Conservation (phyloP, 2,797 vertebrate species). For the Microtus obscurus region DNA sequence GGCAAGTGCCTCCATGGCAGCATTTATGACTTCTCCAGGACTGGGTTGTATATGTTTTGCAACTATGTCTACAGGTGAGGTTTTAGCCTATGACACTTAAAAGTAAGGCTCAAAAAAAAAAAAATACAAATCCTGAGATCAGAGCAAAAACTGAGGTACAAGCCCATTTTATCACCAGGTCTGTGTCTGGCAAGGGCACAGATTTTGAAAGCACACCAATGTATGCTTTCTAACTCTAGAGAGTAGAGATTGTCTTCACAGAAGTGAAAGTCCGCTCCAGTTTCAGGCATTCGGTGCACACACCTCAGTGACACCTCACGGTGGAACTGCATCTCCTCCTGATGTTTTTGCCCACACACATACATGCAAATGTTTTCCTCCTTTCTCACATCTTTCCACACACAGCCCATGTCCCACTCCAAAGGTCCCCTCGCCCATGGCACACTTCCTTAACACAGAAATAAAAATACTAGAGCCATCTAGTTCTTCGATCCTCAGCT, state of each 20-base stretch:
- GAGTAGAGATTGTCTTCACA: slow-evolving; percentile 47
- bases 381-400: neutral
- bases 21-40: neutral
- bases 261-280: slow-evolving; percentile 21
- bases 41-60: neutral
- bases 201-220: slow-evolving; percentile 55
- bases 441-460: slow-evolving; percentile 24
- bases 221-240: slow-evolving; percentile 37
- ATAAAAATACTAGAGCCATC: slow-evolving; percentile 32
- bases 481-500: neutral
- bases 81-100: slow-evolving; percentile 28
- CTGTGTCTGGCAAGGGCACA: neutral
- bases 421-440: neutral
- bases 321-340: neutral
- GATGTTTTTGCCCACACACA: neutral
- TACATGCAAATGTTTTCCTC: neutral
- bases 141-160: slow-evolving; percentile 21
- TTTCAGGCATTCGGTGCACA: neutral
- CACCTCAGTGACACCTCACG: slow-evolving; percentile 2
- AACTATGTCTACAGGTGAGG: neutral
- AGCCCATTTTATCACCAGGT: slow-evolving; percentile 49
- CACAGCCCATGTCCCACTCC: neutral
- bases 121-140: slow-evolving; percentile 41
- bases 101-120: neutral
- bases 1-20: slow-evolving; percentile 7